Conservation (phyloP, 2,888 invertebrate species). For the Amiota communis region DNA sequence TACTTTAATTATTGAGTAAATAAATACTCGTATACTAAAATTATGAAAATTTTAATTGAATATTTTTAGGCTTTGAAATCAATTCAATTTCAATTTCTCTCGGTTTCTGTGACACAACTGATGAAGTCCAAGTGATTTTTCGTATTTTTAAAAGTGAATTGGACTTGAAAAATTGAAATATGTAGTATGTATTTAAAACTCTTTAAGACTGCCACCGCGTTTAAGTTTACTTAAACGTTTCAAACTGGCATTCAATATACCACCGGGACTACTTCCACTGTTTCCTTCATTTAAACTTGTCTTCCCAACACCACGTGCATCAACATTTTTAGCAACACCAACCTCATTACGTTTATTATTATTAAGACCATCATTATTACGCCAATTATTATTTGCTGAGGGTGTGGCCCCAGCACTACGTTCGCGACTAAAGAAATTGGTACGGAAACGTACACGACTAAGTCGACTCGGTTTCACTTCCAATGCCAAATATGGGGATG, state of each 20-base stretch:
- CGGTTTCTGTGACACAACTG: no score
- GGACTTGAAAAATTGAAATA: constrained; percentile 17
- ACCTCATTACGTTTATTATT: no score
- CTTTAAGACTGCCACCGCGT: constrained; percentile 67
- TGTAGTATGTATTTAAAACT: constrained; percentile 58
- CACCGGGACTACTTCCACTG: constrained; percentile 22
- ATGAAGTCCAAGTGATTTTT: constrained; percentile 15
- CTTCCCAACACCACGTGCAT: neutral
- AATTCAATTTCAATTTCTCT: no score
- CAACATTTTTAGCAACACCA: neutral
- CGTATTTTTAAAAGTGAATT: no score
- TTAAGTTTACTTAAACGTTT: constrained; percentile 64
- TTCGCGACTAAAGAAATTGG: constrained; percentile 54
- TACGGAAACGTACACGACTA: constrained; percentile 64
- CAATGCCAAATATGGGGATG: neutral
- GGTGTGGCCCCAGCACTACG: constrained; percentile 44
- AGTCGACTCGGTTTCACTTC: constrained; percentile 50
- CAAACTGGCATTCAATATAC: constrained; percentile 52
- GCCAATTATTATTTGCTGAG: constrained; percentile 23
- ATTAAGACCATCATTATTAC: no score
- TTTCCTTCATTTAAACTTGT: neutral
- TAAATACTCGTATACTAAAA: no score
- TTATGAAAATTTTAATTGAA: no score
- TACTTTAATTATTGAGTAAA: no score
- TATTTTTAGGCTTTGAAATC: no score